These are phyloP conservation scores for Noctua janthe DNA, from an alignment of 2,888 invertebrate species.

Conservation along the genomic window DNA sequence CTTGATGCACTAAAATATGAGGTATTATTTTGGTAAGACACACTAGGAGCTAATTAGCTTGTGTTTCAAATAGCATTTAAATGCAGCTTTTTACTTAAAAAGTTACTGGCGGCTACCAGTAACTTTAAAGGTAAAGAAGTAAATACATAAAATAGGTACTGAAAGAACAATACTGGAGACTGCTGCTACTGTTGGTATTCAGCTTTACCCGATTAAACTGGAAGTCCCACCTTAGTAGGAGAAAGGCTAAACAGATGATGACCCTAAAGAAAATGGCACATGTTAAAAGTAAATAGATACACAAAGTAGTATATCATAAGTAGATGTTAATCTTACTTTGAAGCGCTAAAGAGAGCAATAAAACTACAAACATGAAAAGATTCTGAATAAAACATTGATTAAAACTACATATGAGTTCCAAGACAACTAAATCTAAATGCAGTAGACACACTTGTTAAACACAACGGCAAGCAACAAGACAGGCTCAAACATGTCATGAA, in stretches of 20 bases:
- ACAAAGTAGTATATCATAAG: not conserved
- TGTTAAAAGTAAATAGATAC: not conserved
- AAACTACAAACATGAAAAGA: not conserved
- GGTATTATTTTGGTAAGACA: not conserved
- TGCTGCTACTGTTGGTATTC: not conserved
- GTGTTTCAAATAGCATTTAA: not conserved
- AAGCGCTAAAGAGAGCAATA: not conserved
- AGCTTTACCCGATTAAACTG: not conserved
- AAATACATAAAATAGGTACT: not conserved
- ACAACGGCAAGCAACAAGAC: conserved; percentile 27
- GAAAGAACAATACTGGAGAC: not conserved
- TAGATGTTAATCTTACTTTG: not conserved
- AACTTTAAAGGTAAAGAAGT: not conserved
- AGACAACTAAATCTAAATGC: not conserved
- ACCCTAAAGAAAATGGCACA: not conserved
- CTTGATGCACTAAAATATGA: not conserved
- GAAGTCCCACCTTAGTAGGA: not conserved
- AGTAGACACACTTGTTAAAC: conserved; percentile 8
- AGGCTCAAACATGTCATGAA: conserved; percentile 47
- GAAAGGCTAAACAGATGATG: not conserved
- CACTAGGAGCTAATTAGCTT: not conserved
- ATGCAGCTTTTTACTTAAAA: not conserved
- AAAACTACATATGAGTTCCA: not conserved
- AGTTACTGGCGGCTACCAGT: not conserved
- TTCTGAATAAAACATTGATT: not conserved